Evolutionary conservation across 2,888 invertebrate genomes (phyloP).

Genomic region (Lasius platythorax): DNA sequence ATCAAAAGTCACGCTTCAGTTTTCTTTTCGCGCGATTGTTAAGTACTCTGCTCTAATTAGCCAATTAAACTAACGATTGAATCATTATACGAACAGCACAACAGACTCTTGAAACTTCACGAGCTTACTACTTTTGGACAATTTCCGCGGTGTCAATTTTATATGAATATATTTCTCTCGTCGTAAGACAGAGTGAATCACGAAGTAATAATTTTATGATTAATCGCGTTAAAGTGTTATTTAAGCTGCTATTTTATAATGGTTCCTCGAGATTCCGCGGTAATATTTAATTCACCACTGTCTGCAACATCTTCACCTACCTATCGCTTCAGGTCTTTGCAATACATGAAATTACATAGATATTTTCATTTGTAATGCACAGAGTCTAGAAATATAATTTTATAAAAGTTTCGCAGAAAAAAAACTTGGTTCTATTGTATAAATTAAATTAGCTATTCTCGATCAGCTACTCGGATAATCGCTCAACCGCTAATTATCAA

Average conservation of each 20-base stretch:
- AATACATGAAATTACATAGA: background rate
- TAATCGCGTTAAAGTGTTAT: background rate
- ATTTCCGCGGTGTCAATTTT: background rate
- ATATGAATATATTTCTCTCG: background rate
- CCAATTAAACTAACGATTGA: background rate
- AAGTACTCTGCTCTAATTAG: constrained; percentile 33
- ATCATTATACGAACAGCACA: constrained; percentile 24
- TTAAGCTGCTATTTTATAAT: background rate
- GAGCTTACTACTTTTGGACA: background rate
- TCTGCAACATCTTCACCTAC: background rate
- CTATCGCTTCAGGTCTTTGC: background rate
- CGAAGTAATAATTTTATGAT: background rate
- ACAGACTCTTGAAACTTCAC: background rate
- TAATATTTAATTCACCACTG: constrained; percentile 20
- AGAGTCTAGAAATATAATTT: background rate
- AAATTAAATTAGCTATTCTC: constrained; percentile 36
- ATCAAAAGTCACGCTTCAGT: constrained; percentile 46
- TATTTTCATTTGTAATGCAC: background rate
- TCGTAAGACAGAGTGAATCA: background rate
- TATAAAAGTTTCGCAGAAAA: background rate
- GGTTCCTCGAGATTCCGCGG: background rate
- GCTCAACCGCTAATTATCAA: background rate
- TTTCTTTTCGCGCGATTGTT: constrained; percentile 7
- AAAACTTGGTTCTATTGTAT: constrained; percentile 2
- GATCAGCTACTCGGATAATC: constrained; percentile 4